Conservation (phyloP, 1,140 invertebrate genomes). For the Monochamus saltuarius region DNA sequence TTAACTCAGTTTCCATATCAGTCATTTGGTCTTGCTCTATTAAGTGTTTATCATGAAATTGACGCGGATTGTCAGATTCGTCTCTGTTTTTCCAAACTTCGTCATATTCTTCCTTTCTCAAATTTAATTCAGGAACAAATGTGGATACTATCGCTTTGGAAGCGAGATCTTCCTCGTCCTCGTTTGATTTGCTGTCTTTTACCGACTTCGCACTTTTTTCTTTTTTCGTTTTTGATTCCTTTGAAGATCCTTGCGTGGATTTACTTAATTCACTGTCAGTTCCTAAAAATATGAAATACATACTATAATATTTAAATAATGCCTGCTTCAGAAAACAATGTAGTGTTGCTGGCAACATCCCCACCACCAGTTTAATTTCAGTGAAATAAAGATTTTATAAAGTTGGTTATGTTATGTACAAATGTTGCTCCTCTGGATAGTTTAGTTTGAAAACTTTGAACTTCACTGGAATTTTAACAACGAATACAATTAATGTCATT, state of each 20-base stretch:
- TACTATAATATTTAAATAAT: no score
- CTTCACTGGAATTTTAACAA: no score
- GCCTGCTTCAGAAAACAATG: no score
- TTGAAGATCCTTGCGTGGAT: constrained; percentile 73
- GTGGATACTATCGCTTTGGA: constrained; percentile 59
- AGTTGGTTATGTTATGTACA: no score
- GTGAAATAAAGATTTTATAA: no score
- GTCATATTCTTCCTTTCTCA: constrained; percentile 66
- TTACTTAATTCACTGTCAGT: constrained; percentile 76
- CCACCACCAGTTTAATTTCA: no score
- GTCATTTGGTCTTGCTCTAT: constrained; percentile 79
- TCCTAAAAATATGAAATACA: constrained; percentile 45
- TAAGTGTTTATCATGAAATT: constrained; percentile 77
- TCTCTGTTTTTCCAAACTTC: constrained; percentile 81
- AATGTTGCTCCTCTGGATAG: no score
- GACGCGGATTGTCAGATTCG: constrained; percentile 63
- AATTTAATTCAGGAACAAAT: constrained; percentile 60
- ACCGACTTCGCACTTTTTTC: constrained; percentile 59
- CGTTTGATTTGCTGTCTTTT: constrained; percentile 57
- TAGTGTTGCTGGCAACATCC: no score
- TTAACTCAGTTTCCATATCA: constrained; percentile 81
- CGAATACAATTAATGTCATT: no score
- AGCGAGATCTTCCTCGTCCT: constrained; percentile 54
- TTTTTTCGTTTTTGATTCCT: constrained; percentile 74
- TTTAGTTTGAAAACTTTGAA: no score